Evolutionary conservation across 2,113 vertebrate genomes (phyloP), one percentile per base, ranked within the genome.

Genomic region (Noctilio leporinus): DNA sequence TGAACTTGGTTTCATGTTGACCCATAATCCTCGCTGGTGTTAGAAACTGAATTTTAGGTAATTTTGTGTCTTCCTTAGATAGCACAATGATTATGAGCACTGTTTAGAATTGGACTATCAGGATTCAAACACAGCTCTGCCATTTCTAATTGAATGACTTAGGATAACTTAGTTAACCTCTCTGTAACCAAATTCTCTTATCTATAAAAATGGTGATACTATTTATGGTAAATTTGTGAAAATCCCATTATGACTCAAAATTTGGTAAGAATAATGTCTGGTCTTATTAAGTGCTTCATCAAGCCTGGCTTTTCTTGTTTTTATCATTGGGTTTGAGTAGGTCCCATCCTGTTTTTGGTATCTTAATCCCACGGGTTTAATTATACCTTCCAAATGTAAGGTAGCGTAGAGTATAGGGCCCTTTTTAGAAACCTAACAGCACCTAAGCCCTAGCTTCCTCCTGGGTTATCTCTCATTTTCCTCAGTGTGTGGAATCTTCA

Each of bases 381-480:
- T 95, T 96, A 95, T 86, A 64, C n/a, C 80, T 89, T 47, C 55
- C 8, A 33, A 77, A n/a, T 26, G 47, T 35, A 65, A 49, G 5
- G 28, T 4, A 30, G 14, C 81, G 9, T 33, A 49, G 45, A 93
- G 67, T 73, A 64, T 9, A 49, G 38, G 10, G 20, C 28, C 40
- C 20, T 83, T 78, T 80, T 43, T 28, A 92, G 45, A 15, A 90
- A 62, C 7, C 49, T 43, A 49, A 33, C 30, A 53, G 30, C 17
- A 9, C 51, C 91, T 96, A 67, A 96, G 69, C 47, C 53, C 59
- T 30, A 59, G 57, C 76, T 97, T 97, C 85, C 93, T 95, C 57
- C 49, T 47, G 40, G 26, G 22, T 84, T 83, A 53, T 33, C 88
- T 92, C 62, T 4, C 53, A 43, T 90, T 87, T 89, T 75, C 12